A percentile compares a stretch with the other conserved stretches of the same genome.
Conservation (phyloP, 2,797 vertebrate species). For the Vireo griseus region DNA sequence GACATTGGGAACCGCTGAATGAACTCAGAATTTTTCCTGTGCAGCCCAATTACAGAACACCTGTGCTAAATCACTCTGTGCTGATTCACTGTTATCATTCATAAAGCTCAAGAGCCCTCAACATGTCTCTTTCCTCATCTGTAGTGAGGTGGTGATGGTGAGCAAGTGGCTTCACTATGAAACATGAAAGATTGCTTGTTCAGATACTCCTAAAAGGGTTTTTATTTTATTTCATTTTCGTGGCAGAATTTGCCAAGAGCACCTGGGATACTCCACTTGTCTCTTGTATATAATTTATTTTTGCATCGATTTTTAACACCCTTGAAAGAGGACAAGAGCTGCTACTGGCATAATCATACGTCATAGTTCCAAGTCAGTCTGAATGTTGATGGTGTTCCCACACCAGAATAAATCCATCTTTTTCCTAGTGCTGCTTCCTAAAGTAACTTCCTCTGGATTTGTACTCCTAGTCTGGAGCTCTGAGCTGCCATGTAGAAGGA, state of each 20-base stretch:
- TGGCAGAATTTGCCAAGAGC: constrained; percentile 5
- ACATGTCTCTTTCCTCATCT: constrained; percentile 28
- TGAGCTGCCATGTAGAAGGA: background rate
- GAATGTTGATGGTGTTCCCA: background rate
- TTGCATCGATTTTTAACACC: background rate
- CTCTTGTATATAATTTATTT: constrained; percentile 15
- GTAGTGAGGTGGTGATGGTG: constrained; percentile 20
- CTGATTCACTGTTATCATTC: constrained; percentile 54
- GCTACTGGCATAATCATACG: background rate
- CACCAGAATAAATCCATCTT: background rate
- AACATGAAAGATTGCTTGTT: constrained; percentile 38
- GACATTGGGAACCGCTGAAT: background rate
- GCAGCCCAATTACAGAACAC: constrained; percentile 34
- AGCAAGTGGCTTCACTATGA: constrained; percentile 34
- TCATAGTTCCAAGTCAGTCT: constrained; percentile 11
- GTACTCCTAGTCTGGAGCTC: background rate
- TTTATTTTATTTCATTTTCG: constrained; percentile 48
- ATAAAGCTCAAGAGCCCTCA: constrained; percentile 58
- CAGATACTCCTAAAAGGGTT: background rate
- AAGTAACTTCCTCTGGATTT: background rate
- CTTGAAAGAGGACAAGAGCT: constrained; percentile 25
- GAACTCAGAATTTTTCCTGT: background rate
- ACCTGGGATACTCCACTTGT: constrained; percentile 51
- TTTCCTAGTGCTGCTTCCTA: background rate
- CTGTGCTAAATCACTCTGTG: constrained; percentile 36